These are phyloP conservation scores for Ceraclea dissimilis DNA, from an alignment of 2,888 invertebrate species.

Conservation along the genomic window DNA sequence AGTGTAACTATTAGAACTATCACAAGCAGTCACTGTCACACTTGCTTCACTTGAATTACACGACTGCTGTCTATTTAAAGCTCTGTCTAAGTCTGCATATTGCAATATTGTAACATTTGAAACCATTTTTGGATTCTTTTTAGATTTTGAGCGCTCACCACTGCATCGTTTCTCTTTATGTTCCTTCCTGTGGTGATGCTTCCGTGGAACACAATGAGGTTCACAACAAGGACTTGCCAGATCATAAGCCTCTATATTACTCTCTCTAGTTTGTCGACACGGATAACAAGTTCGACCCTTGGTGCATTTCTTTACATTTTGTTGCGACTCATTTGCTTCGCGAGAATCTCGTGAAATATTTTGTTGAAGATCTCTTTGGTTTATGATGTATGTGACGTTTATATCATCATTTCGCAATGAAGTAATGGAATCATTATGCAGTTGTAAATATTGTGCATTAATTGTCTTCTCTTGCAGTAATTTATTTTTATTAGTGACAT, in stretches of 20 bases:
- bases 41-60: conserved; percentile 72
- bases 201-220: conserved; percentile 72
- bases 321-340: conserved; percentile 32
- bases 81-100: conserved; percentile 39
- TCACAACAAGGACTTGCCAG: conserved; percentile 82
- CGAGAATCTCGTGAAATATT: conserved; percentile 6
- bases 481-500: conserved; percentile 45
- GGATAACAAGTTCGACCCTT: conserved; percentile 59
- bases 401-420: background rate
- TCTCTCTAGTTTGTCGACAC: conserved; percentile 62
- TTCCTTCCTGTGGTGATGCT: conserved; percentile 22
- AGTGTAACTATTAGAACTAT: conserved; percentile 73
- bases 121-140: conserved; percentile 39
- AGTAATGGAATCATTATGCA: conserved; percentile 9
- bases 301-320: conserved; percentile 3
- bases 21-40: conserved; percentile 50
- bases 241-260: conserved; percentile 79
- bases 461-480: conserved; percentile 28
- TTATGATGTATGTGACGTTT: background rate
- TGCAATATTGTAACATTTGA: background rate
- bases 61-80: conserved; percentile 75
- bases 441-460: conserved; percentile 12
- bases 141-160: conserved; percentile 39
- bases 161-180: conserved; percentile 32
- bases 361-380: conserved; percentile 35